Conservation (phyloP, 2,888 invertebrate species). For the Pheosia gnoma region DNA sequence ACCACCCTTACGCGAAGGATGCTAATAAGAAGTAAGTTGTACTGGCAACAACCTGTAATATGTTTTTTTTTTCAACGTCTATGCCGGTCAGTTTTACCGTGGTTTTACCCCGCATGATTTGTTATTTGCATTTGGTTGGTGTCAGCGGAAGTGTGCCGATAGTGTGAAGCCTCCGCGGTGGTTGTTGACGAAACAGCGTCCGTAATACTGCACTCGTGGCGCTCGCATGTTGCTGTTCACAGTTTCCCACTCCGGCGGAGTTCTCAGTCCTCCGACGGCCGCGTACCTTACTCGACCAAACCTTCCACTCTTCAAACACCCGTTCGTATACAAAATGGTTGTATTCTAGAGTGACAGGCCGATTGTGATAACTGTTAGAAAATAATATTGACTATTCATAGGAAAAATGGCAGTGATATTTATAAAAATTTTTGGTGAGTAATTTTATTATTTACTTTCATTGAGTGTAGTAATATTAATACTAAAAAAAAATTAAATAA, state of each 20-base stretch:
- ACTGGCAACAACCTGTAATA: neutral
- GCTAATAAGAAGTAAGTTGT: too few relatives aligned
- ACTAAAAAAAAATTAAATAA: too few relatives aligned
- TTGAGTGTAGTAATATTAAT: neutral
- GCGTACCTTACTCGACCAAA: conserved; percentile 41
- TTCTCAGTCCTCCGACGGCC: conserved; percentile 32
- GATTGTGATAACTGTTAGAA: conserved; percentile 28
- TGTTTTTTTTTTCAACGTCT: neutral
- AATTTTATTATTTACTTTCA: conserved; percentile 20
- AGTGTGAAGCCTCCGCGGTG: conserved; percentile 38
- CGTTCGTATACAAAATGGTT: conserved; percentile 34
- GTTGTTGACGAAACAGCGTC: conserved; percentile 51
- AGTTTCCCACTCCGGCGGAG: conserved; percentile 7
- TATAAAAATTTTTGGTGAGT: conserved; percentile 71
- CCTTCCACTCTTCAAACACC: conserved; percentile 18
- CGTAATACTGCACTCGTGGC: conserved; percentile 27
- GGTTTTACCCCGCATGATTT: conserved; percentile 1
- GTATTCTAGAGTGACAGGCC: conserved; percentile 32
- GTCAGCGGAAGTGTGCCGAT: conserved; percentile 36
- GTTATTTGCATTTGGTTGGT: conserved; percentile 23
- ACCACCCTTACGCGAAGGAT: too few relatives aligned
- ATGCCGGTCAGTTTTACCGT: conserved; percentile 3
- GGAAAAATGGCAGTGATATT: conserved; percentile 69
- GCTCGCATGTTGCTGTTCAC: conserved; percentile 2
- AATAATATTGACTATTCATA: conserved; percentile 15